phyloP scores from a whole-genome alignment of 2,888 invertebrate genomes.

The Tetheella fluctuosa region DNA sequence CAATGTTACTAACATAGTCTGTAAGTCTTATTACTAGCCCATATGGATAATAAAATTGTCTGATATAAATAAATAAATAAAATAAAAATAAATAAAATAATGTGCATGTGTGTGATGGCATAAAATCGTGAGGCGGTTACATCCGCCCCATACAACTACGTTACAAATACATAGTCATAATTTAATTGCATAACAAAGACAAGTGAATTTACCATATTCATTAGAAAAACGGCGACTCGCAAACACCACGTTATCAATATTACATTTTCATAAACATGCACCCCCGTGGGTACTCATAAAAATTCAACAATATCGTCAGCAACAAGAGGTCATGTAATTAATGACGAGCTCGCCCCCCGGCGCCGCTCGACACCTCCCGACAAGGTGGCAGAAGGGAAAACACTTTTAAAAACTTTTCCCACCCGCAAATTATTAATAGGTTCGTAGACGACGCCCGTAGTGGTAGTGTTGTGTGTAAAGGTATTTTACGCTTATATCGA shows the following conservation, averaged over 20 bases:
- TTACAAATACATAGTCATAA: too few relatives aligned
- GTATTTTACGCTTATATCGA: constrained; percentile 11
- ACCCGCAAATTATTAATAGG: constrained; percentile 81
- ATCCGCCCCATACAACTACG: too few relatives aligned
- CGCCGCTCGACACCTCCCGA: constrained; percentile 41
- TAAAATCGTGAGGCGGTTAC: too few relatives aligned
- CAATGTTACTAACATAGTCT: too few relatives aligned
- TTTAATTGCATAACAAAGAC: background rate
- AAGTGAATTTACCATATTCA: background rate
- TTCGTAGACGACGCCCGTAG: constrained; percentile 57
- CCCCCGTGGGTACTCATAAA: constrained; percentile 53
- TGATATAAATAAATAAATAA: too few relatives aligned
- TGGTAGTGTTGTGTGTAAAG: constrained; percentile 44
- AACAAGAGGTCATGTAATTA: constrained; percentile 70
- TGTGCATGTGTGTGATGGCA: too few relatives aligned
- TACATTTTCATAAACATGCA: constrained; percentile 43
- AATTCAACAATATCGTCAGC: constrained; percentile 73
- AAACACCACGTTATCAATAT: constrained; percentile 23
- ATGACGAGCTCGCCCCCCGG: constrained; percentile 40
- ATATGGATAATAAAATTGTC: too few relatives aligned
- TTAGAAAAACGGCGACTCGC: background rate
- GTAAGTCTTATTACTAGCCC: too few relatives aligned
- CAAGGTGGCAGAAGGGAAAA: constrained; percentile 62
- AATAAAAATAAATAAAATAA: too few relatives aligned
- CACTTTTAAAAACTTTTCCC: constrained; percentile 78